phyloP scores from a whole-genome alignment of 2,113 vertebrate species.

The Irena cyanogastra region DNA sequence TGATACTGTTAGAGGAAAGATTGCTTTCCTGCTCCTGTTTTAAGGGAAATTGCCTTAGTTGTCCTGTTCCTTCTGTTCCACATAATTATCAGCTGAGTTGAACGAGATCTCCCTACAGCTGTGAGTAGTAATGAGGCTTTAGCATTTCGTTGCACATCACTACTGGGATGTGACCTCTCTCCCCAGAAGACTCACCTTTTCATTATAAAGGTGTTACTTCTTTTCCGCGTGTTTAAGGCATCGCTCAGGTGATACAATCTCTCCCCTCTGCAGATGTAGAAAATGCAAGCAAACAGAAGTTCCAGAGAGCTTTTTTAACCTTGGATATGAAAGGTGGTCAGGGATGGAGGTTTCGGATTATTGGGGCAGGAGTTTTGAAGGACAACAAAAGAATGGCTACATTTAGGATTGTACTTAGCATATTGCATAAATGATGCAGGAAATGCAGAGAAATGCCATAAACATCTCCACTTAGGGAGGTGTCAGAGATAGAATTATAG shows the following conservation, averaged over 20 bases:
- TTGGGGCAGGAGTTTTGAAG: background rate
- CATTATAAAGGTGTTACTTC: background rate
- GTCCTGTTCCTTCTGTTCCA: background rate
- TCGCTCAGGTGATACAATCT: background rate
- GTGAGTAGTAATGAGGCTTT: slow-evolving; percentile 15
- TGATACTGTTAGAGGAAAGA: background rate
- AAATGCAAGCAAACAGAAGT: background rate
- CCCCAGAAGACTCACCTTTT: background rate
- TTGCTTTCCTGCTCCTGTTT: background rate
- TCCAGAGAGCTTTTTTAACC: background rate
- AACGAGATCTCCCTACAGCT: background rate
- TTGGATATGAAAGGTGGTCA: background rate
- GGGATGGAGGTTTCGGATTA: background rate
- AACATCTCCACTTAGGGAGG: background rate
- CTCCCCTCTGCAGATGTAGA: background rate
- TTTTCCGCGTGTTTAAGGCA: background rate
- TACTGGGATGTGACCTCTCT: background rate
- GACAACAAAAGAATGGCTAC: background rate
- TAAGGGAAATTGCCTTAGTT: background rate
- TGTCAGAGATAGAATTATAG: background rate
- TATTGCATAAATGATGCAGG: background rate
- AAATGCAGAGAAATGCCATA: background rate
- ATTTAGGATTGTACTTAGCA: background rate
- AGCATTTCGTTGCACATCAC: background rate
- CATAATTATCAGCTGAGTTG: background rate